phyloP scores from a whole-genome alignment of 2,888 invertebrate species.

The Hybos culiciformis region DNA sequence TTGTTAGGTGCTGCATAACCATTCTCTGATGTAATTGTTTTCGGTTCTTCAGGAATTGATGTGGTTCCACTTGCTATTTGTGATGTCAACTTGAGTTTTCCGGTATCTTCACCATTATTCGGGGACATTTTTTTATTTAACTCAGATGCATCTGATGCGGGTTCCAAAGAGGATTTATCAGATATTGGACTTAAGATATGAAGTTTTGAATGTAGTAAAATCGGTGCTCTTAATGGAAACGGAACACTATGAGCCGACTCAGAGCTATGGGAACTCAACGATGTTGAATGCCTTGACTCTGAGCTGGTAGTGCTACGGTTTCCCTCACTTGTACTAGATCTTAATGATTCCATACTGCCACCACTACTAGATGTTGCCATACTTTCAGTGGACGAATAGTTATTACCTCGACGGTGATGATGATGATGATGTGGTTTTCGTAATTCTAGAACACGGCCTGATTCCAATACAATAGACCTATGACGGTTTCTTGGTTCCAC shows the following conservation, averaged over 20 bases:
- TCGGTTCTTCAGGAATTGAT: neutral
- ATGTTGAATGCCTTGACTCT: conserved; percentile 69
- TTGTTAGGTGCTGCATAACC: conserved; percentile 16
- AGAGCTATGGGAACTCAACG: conserved; percentile 74
- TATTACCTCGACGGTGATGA: conserved; percentile 20
- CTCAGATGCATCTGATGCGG: conserved; percentile 68
- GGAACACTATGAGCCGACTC: conserved; percentile 50
- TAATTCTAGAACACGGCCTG: conserved; percentile 58
- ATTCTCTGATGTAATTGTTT: neutral
- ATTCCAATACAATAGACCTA: conserved; percentile 43
- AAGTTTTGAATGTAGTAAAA: conserved; percentile 60
- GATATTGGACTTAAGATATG: conserved; percentile 82
- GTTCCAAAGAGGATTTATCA: conserved; percentile 80
- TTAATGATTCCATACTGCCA: conserved; percentile 74
- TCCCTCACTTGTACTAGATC: conserved; percentile 77
- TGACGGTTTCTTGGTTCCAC: conserved; percentile 56
- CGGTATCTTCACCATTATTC: neutral
- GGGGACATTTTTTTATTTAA: conserved; percentile 67
- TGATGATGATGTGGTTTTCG: conserved; percentile 43
- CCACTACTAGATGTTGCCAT: conserved; percentile 79
- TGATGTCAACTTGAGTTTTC: conserved; percentile 13
- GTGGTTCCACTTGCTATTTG: conserved; percentile 29
- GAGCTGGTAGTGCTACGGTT: conserved; percentile 75
- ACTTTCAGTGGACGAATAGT: conserved; percentile 59
- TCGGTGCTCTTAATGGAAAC: conserved; percentile 54